phyloP scores from a whole-genome alignment of 2,888 invertebrate species.

The Geophilus truncorum region DNA sequence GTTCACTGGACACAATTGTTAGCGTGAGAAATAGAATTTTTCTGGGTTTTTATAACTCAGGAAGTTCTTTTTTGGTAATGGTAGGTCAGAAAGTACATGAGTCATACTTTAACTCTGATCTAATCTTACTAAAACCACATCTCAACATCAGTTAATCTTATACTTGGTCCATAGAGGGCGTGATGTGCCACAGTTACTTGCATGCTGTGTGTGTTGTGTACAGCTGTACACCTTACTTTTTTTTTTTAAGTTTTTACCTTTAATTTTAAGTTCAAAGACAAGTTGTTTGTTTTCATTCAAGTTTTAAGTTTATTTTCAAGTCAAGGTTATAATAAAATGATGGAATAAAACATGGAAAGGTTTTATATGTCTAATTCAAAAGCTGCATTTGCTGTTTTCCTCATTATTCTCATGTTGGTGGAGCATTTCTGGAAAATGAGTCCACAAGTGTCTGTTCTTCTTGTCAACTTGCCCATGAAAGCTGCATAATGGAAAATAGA shows the following conservation, averaged over 20 bases:
- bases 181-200: neutral
- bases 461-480: slow-evolving; percentile 2
- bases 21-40: neutral
- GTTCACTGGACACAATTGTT: neutral
- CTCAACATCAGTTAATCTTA: neutral
- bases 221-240: too few species aligned
- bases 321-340: too few species aligned
- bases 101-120: neutral
- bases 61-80: neutral
- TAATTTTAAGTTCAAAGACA: neutral
- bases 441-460: neutral
- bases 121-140: neutral
- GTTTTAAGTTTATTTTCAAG: neutral
- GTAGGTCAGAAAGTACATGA: neutral
- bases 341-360: too few species aligned
- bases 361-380: neutral
- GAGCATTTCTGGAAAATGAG: neutral
- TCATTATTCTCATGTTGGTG: neutral
- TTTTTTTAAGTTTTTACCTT: neutral
- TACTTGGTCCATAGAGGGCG: neutral
- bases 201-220: too few species aligned
- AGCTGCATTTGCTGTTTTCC: neutral
- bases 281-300: neutral
- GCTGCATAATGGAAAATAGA: slow-evolving; percentile 28
- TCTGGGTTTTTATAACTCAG: neutral